Evolutionary conservation across 2,888 invertebrate species (phyloP), one percentile per base, ranked within the genome.

Genomic region (Julus scandinavius): DNA sequence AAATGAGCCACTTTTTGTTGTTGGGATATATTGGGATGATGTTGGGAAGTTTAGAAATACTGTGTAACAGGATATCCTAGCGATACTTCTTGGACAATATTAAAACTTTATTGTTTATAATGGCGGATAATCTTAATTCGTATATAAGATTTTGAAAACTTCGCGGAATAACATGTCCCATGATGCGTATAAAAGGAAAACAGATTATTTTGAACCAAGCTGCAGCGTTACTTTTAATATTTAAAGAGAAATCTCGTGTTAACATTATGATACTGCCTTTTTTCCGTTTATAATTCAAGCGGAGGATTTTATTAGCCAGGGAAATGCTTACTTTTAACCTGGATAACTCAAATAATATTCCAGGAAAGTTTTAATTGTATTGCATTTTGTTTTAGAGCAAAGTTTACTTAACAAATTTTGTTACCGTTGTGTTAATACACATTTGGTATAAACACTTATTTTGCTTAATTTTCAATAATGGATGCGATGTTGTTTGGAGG

Each of bases 141-240:
- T 6, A 15, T 17, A 6, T n/a, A 17, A 63, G 63, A n/a, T 63
- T 63, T 63, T 1, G 63, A 63, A 63, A 63, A n/a, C 5, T 63
- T 9, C 54, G 11, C 11, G 54, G 15, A 54, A 15, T 54, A 45
- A 15, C 54, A 54, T 54, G 54, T 54, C 54, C 54, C 63, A 1
- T 63, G 63, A 17, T 63, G 63, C 63, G 63, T 63, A n/a, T 63
- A n/a, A 63, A 63, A n/a, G 17, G 63, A n/a, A 63, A 63, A 54
- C 54, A 63, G n/a, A 63, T 6, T 63, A 63, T 63, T 54, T n/a
- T 54, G 15, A 54, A 54, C 54, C 54, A 15, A 54, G 54, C 54
- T 15, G 15, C 15, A 54, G 54, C 13, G 15, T 49, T 54, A 54
- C 54, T 54, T 54, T 54, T 54, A 54, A 7, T 11, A 54, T 54